Evolutionary conservation across 2,113 vertebrate genomes (phyloP).

Genomic region (Peromyscus polionotus): DNA sequence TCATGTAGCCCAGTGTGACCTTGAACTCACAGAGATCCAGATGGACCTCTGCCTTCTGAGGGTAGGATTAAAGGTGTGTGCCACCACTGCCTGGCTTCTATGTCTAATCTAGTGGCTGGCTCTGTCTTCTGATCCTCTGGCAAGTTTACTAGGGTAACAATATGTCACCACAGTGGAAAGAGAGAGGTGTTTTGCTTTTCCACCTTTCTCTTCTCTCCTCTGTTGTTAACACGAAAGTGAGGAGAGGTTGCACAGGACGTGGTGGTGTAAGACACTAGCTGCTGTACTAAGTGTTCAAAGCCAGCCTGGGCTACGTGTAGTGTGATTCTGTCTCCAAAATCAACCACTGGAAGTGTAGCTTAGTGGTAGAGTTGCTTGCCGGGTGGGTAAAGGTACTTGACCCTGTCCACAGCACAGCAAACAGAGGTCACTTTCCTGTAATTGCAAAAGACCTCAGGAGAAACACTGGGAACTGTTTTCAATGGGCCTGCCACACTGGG

Average conservation of each 20-base stretch:
- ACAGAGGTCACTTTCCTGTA: not conserved
- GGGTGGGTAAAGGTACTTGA: not conserved
- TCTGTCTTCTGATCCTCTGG: too few relatives aligned
- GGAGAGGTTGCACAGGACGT: accelerated
- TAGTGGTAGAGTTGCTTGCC: not conserved
- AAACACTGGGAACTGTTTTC: not conserved
- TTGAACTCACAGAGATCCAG: too few relatives aligned
- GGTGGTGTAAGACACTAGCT: too few relatives aligned
- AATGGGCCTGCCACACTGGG: not conserved
- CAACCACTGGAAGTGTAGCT: not conserved
- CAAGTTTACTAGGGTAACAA: too few relatives aligned
- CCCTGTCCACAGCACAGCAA: too few relatives aligned
- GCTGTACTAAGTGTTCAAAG: too few relatives aligned
- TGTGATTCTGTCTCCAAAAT: not conserved
- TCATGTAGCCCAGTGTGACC: too few relatives aligned
- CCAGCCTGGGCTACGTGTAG: not conserved
- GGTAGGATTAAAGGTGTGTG: too few relatives aligned
- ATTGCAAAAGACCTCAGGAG: conserved; percentile 7
- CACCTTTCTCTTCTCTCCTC: not conserved
- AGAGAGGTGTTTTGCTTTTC: not conserved
- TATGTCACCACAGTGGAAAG: not conserved
- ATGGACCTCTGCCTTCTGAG: too few relatives aligned
- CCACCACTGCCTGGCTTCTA: too few relatives aligned
- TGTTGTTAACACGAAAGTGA: not conserved
- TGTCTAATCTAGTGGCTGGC: too few relatives aligned